A percentile compares a stretch with the other conserved stretches of the same genome.
phyloP scores from a whole-genome alignment of 2,797 vertebrate species.

The Parauchenoglanis ngamensis region DNA sequence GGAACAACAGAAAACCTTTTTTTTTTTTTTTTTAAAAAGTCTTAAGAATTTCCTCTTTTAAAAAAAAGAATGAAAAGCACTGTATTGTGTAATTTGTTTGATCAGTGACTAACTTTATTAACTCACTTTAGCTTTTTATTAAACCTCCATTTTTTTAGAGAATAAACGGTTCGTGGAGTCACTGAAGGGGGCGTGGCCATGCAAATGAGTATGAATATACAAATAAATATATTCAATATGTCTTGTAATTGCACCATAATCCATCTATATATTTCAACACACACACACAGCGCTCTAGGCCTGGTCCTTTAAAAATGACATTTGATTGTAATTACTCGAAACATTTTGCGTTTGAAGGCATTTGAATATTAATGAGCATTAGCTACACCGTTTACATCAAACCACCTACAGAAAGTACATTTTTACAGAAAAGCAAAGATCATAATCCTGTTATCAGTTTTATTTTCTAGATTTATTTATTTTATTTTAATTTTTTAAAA shows the following conservation, averaged over 20 bases:
- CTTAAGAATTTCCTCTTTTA: slow-evolving; percentile 53
- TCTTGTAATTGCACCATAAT: too few relatives aligned
- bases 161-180: background rate
- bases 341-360: background rate
- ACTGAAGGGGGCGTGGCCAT: background rate
- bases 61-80: slow-evolving; percentile 45
- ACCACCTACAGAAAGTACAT: background rate
- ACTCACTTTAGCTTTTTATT: background rate
- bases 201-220: background rate
- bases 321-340: background rate
- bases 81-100: slow-evolving; percentile 69
- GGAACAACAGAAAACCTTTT: background rate
- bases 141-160: background rate
- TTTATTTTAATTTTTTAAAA: too few relatives aligned
- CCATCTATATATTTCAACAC: background rate
- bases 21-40: slow-evolving; percentile 52
- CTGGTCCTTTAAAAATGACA: background rate
- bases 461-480: too few relatives aligned
- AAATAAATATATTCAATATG: background rate
- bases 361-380: background rate
- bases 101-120: slow-evolving; percentile 24
- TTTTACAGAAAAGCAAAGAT: background rate
- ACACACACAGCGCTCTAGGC: background rate
- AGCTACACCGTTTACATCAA: background rate
- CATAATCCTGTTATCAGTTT: background rate